phyloP scores from a whole-genome alignment of 2,113 vertebrate species.

The Pelecanus crispus region DNA sequence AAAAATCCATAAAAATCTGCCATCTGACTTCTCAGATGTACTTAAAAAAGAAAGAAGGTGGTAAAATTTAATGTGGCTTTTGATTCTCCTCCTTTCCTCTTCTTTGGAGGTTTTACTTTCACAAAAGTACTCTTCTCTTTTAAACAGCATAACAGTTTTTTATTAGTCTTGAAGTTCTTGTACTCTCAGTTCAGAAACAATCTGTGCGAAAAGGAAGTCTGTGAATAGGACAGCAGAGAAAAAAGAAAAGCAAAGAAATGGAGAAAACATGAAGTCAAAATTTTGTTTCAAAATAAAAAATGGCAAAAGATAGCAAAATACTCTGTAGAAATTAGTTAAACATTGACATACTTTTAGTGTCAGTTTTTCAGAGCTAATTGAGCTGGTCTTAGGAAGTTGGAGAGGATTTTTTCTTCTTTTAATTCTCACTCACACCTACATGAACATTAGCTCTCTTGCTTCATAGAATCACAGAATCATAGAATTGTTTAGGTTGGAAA shows the following conservation, averaged over 20 bases:
- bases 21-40: conserved; percentile 64
- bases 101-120: background rate
- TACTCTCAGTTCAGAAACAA: background rate
- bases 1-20: conserved; percentile 74
- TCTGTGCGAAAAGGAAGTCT: background rate
- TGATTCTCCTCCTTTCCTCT: background rate
- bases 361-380: background rate
- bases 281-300: background rate
- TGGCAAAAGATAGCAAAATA: background rate
- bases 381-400: background rate
- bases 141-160: background rate
- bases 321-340: background rate
- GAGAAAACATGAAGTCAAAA: background rate
- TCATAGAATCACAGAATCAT: no score
- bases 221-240: background rate
- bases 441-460: background rate
- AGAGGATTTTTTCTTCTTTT: background rate
- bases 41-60: conserved; percentile 56
- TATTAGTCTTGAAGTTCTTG: background rate
- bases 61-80: conserved; percentile 60
- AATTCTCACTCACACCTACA: background rate
- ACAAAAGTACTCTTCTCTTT: background rate
- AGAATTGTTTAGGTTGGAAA: no score
- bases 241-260: background rate
- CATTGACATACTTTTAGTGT: background rate